Evolutionary conservation across 2,888 invertebrate species (phyloP).

Genomic region (Dichetophora obliterata): DNA sequence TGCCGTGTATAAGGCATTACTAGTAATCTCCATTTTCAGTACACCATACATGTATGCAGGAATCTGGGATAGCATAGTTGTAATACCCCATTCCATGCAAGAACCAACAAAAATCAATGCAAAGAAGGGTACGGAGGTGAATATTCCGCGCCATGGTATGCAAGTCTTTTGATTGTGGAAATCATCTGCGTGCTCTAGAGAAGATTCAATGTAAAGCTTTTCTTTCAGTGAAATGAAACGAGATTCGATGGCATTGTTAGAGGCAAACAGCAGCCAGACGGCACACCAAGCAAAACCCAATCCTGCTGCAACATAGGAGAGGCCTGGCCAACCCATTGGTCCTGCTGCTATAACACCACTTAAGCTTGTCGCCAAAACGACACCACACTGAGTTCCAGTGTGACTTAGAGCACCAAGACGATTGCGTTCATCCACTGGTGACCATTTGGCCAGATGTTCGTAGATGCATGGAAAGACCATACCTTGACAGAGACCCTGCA

Average conservation of each 20-base stretch:
- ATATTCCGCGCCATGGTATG: too few species aligned
- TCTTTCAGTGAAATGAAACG: constrained; percentile 73
- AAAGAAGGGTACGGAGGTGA: too few species aligned
- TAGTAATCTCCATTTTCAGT: constrained; percentile 70
- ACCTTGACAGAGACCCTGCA: constrained; percentile 79
- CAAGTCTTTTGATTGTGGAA: too few species aligned
- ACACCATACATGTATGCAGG: too few species aligned
- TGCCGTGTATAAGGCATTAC: constrained; percentile 71
- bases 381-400: constrained; percentile 78
- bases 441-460: constrained; percentile 77
- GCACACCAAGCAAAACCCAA: constrained; percentile 71
- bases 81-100: too few species aligned
- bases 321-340: constrained; percentile 75
- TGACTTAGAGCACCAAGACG: constrained; percentile 72
- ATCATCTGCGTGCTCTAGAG: constrained; percentile 58
- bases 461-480: constrained; percentile 77
- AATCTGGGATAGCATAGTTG: too few species aligned
- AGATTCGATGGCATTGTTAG: constrained; percentile 73
- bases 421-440: constrained; percentile 76
- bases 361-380: constrained; percentile 75
- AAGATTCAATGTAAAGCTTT: constrained; percentile 73
- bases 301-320: constrained; percentile 75
- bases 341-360: constrained; percentile 72
- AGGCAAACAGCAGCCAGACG: constrained; percentile 73
- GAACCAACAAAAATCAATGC: too few species aligned